These are phyloP conservation scores for Pipistrellus nathusii DNA, from an alignment of 2,797 vertebrate genomes.

Conservation along the genomic window DNA sequence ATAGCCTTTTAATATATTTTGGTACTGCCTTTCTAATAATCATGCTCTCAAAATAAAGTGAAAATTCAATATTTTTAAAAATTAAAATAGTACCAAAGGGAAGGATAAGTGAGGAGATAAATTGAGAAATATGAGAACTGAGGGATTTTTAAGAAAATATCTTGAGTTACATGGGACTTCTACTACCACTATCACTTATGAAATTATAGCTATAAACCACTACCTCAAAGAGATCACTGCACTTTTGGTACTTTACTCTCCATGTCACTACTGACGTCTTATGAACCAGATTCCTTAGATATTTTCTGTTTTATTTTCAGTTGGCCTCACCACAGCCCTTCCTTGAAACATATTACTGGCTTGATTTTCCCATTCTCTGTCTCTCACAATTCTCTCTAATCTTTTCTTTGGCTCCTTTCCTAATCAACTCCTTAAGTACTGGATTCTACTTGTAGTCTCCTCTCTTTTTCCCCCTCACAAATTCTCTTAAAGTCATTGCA, in stretches of 20 bases:
- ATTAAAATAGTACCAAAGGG: constrained; percentile 49
- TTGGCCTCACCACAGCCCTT: not conserved
- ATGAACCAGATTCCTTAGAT: not conserved
- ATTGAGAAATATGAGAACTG: constrained; percentile 43
- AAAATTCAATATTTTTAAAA: constrained; percentile 54
- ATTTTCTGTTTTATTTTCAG: constrained; percentile 53
- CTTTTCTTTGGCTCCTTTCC: constrained; percentile 25
- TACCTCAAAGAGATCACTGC: not conserved
- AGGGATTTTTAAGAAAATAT: not conserved
- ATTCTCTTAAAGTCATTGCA: not conserved
- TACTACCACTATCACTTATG: not conserved
- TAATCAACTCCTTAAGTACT: not conserved
- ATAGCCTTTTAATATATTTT: constrained; percentile 39
- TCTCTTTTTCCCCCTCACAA: not conserved
- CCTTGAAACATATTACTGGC: not conserved
- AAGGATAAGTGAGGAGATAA: constrained; percentile 1
- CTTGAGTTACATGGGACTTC: not conserved
- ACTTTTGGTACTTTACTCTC: not conserved
- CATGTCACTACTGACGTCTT: constrained; percentile 30
- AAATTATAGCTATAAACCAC: constrained; percentile 14
- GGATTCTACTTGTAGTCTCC: not conserved
- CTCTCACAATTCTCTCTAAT: not conserved
- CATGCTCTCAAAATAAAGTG: constrained; percentile 16
- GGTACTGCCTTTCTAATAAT: not conserved
- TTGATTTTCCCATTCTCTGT: not conserved